Conservation (phyloP, 2,797 vertebrate genomes). For the Erpetoichthys calabaricus region DNA sequence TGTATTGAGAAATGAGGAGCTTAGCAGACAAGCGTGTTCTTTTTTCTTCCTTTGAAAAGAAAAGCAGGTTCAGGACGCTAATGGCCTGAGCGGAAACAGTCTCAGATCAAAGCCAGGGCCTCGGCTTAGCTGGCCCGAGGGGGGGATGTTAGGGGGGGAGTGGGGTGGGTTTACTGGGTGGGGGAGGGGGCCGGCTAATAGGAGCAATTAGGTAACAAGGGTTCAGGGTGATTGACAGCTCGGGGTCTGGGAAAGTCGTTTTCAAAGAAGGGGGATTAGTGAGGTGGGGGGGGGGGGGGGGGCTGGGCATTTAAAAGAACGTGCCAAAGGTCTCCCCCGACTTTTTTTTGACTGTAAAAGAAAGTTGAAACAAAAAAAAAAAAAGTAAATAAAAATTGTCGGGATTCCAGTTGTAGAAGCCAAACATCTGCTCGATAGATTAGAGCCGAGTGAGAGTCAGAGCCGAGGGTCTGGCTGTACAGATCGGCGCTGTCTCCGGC, state of each 20-base stretch:
- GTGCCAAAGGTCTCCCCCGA: too few relatives aligned
- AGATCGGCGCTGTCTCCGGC: too few relatives aligned
- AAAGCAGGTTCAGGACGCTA: not conserved
- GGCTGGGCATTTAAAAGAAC: not conserved
- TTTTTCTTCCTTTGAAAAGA: not conserved
- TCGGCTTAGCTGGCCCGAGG: not conserved
- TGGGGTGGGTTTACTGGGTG: not conserved
- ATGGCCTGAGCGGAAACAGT: not conserved
- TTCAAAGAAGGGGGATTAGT: conserved; percentile 10
- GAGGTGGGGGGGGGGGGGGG: not conserved
- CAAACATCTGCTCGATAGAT: too few relatives aligned
- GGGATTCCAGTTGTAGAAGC: too few relatives aligned
- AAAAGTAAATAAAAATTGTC: too few relatives aligned
- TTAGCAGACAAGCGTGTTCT: too few relatives aligned
- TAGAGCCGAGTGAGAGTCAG: too few relatives aligned
- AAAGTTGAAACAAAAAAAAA: too few relatives aligned
- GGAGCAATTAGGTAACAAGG: not conserved
- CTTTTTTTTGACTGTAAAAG: too few relatives aligned
- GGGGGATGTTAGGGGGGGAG: not conserved
- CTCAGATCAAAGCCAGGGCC: not conserved
- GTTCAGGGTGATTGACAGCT: too few relatives aligned
- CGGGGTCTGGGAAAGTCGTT: not conserved
- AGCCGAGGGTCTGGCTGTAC: too few relatives aligned
- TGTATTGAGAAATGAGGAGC: too few relatives aligned
- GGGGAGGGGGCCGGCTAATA: not conserved